Percentiles rank a stretch among this genome's conserved stretches.
phyloP scores from a whole-genome alignment of 1,140 invertebrate genomes.

The Meloidogyne exigua region DNA sequence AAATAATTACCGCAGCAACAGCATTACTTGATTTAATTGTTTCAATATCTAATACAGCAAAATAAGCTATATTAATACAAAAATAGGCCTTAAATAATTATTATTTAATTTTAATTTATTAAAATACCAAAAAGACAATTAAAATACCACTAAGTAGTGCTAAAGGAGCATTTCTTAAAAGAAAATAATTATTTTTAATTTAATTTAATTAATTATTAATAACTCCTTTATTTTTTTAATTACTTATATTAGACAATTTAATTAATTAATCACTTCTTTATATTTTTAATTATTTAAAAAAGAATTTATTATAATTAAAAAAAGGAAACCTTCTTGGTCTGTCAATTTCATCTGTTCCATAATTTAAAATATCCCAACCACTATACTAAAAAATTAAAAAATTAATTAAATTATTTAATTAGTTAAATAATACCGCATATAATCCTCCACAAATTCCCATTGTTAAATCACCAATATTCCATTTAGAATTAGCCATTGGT shows the following conservation, averaged over 20 bases:
- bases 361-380: constrained; percentile 63
- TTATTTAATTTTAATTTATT: constrained; percentile 62
- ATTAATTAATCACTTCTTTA: too few species aligned
- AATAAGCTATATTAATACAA: constrained; percentile 67
- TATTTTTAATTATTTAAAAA: too few species aligned
- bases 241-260: too few species aligned
- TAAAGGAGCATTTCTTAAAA: constrained; percentile 66
- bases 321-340: constrained; percentile 47
- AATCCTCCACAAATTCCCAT: constrained; percentile 60
- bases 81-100: constrained; percentile 65
- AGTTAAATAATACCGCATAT: constrained; percentile 41
- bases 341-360: constrained; percentile 56
- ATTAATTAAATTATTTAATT: not conserved
- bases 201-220: too few species aligned
- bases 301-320: too few species aligned
- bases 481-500: constrained; percentile 38
- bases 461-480: constrained; percentile 49
- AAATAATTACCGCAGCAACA: constrained; percentile 66
- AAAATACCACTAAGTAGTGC: constrained; percentile 67
- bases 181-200: too few species aligned
- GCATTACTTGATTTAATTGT: constrained; percentile 67
- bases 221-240: too few species aligned
- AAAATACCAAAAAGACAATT: constrained; percentile 67
- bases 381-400: constrained; percentile 37
- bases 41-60: constrained; percentile 66